A percentile compares a stretch with the other conserved stretches of the same genome.
phyloP scores from a whole-genome alignment of 2,888 invertebrate species.

The Orchesella flavescens region DNA sequence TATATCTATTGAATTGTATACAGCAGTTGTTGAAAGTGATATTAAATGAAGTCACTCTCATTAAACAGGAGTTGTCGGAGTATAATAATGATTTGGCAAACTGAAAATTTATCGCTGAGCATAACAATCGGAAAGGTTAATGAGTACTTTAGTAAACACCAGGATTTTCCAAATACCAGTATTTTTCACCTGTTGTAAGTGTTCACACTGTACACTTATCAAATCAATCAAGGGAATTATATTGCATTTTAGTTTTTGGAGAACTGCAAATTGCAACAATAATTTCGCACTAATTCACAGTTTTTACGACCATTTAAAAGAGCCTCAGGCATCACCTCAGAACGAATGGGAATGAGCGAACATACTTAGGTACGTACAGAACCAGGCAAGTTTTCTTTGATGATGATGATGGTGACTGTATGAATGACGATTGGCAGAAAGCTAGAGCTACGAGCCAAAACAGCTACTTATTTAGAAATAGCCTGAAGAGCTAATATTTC shows the following conservation, averaged over 20 bases:
- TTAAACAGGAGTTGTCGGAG: too few species aligned
- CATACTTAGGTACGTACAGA: too few species aligned
- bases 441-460: slow-evolving; percentile 27
- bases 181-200: slow-evolving; percentile 13
- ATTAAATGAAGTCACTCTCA: too few species aligned
- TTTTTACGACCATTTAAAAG: slow-evolving; percentile 42
- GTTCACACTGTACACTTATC: not conserved
- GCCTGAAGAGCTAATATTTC: slow-evolving; percentile 60
- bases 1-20: too few species aligned
- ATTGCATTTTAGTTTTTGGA: slow-evolving; percentile 15
- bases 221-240: slow-evolving; percentile 6
- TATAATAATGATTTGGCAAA: too few species aligned
- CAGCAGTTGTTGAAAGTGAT: too few species aligned
- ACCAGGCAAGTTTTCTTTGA: not conserved
- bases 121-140: not conserved
- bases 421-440: slow-evolving; percentile 37
- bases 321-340: slow-evolving; percentile 36
- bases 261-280: slow-evolving; percentile 46
- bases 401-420: not conserved
- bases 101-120: too few species aligned
- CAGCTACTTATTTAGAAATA: slow-evolving; percentile 54
- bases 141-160: not conserved
- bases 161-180: not conserved
- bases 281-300: slow-evolving; percentile 55
- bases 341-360: not conserved